Evolutionary conservation across 1,140 invertebrate genomes (phyloP).

Genomic region (Acromyrmex charruanus): DNA sequence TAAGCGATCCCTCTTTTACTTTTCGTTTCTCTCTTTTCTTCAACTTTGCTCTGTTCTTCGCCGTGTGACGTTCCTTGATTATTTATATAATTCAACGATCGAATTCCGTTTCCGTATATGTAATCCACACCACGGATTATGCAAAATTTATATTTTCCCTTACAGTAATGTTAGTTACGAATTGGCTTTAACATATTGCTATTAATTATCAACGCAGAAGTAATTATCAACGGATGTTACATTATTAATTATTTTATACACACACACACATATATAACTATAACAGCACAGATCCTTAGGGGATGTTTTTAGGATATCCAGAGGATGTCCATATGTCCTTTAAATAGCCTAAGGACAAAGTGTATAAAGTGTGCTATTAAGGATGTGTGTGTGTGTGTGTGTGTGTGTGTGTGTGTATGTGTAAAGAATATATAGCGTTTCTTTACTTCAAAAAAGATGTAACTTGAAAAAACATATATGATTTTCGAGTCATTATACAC

Average conservation of each 20-base stretch:
- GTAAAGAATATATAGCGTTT: too few species aligned
- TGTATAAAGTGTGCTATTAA: too few species aligned
- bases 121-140: neutral
- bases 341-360: too few species aligned
- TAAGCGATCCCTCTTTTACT: neutral
- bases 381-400: too few species aligned
- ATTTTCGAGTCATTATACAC: too few species aligned
- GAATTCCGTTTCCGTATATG: neutral
- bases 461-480: too few species aligned
- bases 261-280: too few species aligned
- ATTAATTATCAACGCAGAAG: neutral
- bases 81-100: constrained; percentile 6
- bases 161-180: neutral
- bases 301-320: too few species aligned
- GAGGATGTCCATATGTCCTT: too few species aligned
- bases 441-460: too few species aligned
- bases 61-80: neutral
- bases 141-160: constrained; percentile 20
- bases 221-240: neutral
- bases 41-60: neutral
- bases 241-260: neutral
- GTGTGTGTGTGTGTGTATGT: too few species aligned
- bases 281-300: too few species aligned
- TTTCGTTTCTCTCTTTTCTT: neutral
- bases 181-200: neutral